These are phyloP conservation scores for Eurois occulta DNA, from an alignment of 2,888 invertebrate genomes.

Conservation along the genomic window DNA sequence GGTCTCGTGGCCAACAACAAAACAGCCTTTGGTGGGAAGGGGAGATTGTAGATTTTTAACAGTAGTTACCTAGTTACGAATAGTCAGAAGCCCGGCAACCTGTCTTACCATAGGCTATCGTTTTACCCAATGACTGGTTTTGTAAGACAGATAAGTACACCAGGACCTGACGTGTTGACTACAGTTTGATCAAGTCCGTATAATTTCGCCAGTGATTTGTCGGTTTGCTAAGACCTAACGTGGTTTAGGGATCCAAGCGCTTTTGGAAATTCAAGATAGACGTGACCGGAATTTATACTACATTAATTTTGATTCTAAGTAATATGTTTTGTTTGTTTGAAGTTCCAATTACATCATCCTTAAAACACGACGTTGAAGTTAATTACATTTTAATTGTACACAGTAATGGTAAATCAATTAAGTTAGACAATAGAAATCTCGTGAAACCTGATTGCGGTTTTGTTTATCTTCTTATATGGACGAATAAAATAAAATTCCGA, in stretches of 20 bases:
- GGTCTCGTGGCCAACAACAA: background rate
- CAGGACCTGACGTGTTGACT: background rate
- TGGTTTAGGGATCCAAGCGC: background rate
- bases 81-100: background rate
- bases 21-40: background rate
- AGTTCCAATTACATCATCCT: constrained; percentile 9
- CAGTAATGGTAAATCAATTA: constrained; percentile 53
- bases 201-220: no score
- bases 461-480: background rate
- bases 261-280: background rate
- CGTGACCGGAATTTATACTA: constrained; percentile 8
- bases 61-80: background rate
- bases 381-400: constrained; percentile 52
- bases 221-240: background rate
- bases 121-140: no score
- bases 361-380: constrained; percentile 16
- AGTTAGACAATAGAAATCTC: constrained; percentile 52
- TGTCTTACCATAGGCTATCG: background rate
- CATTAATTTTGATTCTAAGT: background rate
- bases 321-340: background rate
- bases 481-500: background rate
- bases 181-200: background rate
- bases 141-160: background rate
- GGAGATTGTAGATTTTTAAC: background rate
- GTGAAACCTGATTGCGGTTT: constrained; percentile 50